phyloP scores from a whole-genome alignment of 2,797 vertebrate species.

The Mormyrops boulengeri region DNA sequence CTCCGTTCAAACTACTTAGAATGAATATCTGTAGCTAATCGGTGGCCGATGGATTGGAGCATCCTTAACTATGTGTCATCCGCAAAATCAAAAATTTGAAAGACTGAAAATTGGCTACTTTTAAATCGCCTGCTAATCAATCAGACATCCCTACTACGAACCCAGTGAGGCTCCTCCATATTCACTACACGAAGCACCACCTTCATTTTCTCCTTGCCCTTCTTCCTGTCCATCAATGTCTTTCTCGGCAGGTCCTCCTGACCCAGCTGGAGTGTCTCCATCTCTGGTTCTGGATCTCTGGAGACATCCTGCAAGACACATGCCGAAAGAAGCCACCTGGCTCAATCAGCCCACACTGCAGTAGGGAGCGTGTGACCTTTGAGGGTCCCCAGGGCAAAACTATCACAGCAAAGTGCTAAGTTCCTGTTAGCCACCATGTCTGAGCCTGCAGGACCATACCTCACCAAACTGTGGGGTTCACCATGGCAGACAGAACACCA shows the following conservation, averaged over 20 bases:
- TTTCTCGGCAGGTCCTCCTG: constrained; percentile 53
- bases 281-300: constrained; percentile 40
- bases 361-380: background rate
- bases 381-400: background rate
- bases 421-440: background rate
- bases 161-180: background rate
- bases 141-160: background rate
- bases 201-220: constrained; percentile 61
- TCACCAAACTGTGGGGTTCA: background rate
- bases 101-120: background rate
- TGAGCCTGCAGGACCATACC: background rate
- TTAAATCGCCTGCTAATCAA: background rate
- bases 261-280: constrained; percentile 45
- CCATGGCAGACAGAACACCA: background rate
- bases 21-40: background rate
- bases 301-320: constrained; percentile 41
- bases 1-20: background rate
- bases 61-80: background rate
- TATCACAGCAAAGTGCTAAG: background rate
- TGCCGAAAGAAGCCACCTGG: background rate
- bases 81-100: background rate
- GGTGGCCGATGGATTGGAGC: background rate
- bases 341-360: background rate
- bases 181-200: constrained; percentile 36
- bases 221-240: constrained; percentile 54